These are phyloP conservation scores for Amorpha juglandis DNA, from an alignment of 2,888 invertebrate genomes.

Conservation along the genomic window DNA sequence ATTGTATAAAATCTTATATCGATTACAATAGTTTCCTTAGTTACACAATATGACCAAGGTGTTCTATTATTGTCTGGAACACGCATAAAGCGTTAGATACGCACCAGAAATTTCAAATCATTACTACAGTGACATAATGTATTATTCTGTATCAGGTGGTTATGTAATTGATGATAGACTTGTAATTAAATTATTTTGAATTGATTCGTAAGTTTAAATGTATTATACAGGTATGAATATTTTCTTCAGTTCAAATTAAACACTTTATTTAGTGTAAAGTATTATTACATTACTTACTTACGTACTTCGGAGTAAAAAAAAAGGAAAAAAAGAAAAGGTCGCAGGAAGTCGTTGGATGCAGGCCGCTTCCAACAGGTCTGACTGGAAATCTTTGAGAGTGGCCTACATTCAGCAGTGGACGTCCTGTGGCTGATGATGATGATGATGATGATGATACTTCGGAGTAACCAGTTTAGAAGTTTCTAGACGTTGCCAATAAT, in stretches of 20 bases:
- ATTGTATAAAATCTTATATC: neutral
- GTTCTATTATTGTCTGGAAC: neutral
- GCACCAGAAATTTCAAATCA: constrained; percentile 5
- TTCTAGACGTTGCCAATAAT: neutral
- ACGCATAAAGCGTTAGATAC: constrained; percentile 2
- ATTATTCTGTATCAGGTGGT: neutral
- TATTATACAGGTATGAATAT: neutral
- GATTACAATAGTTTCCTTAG: neutral
- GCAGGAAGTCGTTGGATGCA: too few relatives aligned
- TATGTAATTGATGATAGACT: neutral
- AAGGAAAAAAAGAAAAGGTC: too few relatives aligned
- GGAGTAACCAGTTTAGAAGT: neutral
- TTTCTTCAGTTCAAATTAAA: too few relatives aligned
- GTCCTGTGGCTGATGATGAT: too few relatives aligned
- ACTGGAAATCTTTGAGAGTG: too few relatives aligned
- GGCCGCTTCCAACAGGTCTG: too few relatives aligned
- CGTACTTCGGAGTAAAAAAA: too few relatives aligned
- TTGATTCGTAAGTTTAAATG: neutral
- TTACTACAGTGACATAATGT: neutral
- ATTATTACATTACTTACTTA: neutral
- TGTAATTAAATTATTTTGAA: neutral
- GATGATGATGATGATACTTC: too few relatives aligned
- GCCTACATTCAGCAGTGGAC: too few relatives aligned
- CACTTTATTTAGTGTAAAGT: neutral
- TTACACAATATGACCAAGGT: neutral